Evolutionary conservation across 2,113 vertebrate genomes (phyloP).

Genomic region (rat (Rattus norvegicus)): GRCr8 NC_086028.1:8040001-8040500

Average conservation of each 20-base stretch:
- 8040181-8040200: not conserved
- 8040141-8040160: not conserved
- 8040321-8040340: too few relatives aligned
- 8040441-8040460: not conserved
- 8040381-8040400: not conserved
- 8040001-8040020: fast-evolving
- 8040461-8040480: not conserved
- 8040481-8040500: not conserved
- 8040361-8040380: too few relatives aligned
- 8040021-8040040: not conserved
- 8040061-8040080: not conserved
- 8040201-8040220: not conserved
- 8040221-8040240: not conserved
- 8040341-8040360: not conserved
- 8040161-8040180: not conserved
- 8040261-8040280: not conserved
- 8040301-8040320: not conserved
- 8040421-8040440: not conserved
- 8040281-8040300: not conserved
- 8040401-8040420: not conserved
- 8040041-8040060: not conserved
- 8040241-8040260: not conserved
- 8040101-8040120: fast-evolving
- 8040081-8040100: not conserved
- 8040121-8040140: not conserved